These are phyloP conservation scores for Andrena trimmerana DNA, from an alignment of 2,888 invertebrate species.

Conservation along the genomic window DNA sequence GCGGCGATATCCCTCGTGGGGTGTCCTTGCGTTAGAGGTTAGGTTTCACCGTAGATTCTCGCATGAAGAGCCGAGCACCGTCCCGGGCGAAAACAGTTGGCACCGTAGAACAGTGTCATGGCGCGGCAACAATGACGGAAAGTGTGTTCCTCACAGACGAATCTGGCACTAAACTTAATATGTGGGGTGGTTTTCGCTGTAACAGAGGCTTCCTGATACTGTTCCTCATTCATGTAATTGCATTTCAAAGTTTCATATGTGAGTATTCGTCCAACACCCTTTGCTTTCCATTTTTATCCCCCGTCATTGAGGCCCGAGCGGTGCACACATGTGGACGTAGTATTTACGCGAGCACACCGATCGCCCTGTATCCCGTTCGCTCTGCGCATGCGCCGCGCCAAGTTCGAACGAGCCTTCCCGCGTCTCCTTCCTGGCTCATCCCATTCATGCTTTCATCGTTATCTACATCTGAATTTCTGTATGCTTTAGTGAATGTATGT, in stretches of 20 bases:
- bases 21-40: background rate
- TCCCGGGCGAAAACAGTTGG: conserved; percentile 9
- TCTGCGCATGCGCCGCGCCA: conserved; percentile 16
- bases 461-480: too few species aligned
- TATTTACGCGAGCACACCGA: background rate
- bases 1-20: background rate
- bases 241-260: conserved; percentile 72
- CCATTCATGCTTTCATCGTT: background rate
- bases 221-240: conserved; percentile 68
- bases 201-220: conserved; percentile 64
- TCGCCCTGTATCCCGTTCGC: background rate
- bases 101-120: conserved; percentile 71
- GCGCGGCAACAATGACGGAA: conserved; percentile 74
- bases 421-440: background rate
- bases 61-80: background rate
- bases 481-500: too few species aligned
- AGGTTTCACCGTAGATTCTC: background rate
- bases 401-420: conserved; percentile 9
- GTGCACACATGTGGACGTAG: conserved; percentile 3
- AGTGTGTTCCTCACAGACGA: conserved; percentile 65
- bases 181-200: conserved; percentile 73
- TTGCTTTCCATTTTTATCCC: background rate
- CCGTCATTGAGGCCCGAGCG: background rate
- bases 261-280: conserved; percentile 57
- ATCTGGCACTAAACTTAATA: conserved; percentile 63